phyloP scores from a whole-genome alignment of 2,797 vertebrate species.

The Sebastes matsubarae region DNA sequence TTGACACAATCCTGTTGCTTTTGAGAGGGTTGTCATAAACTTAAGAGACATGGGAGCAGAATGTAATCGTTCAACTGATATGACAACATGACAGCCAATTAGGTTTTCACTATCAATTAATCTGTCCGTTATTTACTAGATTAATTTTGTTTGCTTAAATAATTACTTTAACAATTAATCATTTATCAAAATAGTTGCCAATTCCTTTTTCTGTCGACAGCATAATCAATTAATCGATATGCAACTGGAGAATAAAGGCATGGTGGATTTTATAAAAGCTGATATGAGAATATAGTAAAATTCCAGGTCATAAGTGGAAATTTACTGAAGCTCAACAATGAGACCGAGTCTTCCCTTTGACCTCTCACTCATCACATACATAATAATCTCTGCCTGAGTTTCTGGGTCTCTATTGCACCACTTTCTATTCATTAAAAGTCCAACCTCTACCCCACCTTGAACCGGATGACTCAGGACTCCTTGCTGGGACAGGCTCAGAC shows the following conservation, averaged over 20 bases:
- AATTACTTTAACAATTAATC: neutral
- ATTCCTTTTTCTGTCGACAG: neutral
- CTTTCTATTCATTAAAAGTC: neutral
- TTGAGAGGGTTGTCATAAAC: neutral
- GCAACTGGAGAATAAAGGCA: neutral
- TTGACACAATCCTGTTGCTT: neutral
- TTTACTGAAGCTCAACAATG: neutral
- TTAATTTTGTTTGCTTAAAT: neutral
- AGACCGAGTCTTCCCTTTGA: neutral
- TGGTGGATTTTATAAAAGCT: neutral
- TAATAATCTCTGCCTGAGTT: neutral
- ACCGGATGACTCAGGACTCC: neutral
- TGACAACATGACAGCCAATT: neutral
- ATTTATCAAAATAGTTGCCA: neutral
- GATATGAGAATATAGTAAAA: neutral
- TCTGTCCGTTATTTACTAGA: fast-evolving
- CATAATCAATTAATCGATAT: neutral
- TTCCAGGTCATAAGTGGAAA: neutral
- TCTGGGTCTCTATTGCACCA: neutral
- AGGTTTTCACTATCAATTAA: neutral
- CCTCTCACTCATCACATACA: neutral
- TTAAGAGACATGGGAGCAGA: no score
- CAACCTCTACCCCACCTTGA: neutral
- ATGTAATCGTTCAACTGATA: neutral
- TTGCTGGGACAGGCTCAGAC: neutral